Percentiles rank a stretch among this genome's conserved stretches.
These are phyloP conservation scores for Scophthalmus maximus DNA, from an alignment of 2,113 vertebrate genomes.

Conservation along the genomic window DNA sequence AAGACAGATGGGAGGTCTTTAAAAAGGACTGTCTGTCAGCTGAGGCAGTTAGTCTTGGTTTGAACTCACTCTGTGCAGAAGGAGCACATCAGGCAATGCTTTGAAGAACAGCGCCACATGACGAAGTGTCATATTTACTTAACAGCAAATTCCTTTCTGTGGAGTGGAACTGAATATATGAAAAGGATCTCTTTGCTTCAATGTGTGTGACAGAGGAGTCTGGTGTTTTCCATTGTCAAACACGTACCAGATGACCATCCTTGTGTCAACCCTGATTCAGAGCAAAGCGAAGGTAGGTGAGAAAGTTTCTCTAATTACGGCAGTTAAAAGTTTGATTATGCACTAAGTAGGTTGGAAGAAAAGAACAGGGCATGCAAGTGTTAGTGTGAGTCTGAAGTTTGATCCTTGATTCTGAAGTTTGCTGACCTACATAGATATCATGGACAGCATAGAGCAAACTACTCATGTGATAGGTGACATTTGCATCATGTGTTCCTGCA, in stretches of 20 bases:
- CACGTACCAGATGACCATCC: constrained; percentile 84
- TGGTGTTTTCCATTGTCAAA: constrained; percentile 79
- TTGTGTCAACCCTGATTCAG: constrained; percentile 77
- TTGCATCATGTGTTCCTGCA: constrained; percentile 64
- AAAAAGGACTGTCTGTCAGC: constrained; percentile 64
- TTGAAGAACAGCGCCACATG: constrained; percentile 60
- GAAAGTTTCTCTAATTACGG: constrained; percentile 28
- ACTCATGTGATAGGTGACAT: constrained; percentile 69
- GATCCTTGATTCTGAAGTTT: constrained; percentile 7
- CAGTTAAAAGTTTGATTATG: neutral
- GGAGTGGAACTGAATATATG: constrained; percentile 65
- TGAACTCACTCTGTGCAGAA: constrained; percentile 65
- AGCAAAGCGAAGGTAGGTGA: constrained; percentile 82
- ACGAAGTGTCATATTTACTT: constrained; percentile 64
- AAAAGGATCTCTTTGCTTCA: constrained; percentile 77
- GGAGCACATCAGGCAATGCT: constrained; percentile 61
- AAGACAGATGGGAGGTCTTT: constrained; percentile 77
- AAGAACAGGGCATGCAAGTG: neutral
- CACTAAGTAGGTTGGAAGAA: too few species aligned
- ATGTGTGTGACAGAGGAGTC: constrained; percentile 82
- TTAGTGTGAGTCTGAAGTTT: neutral
- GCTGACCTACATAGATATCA: constrained; percentile 46
- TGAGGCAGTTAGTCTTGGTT: constrained; percentile 63
- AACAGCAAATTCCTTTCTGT: constrained; percentile 55
- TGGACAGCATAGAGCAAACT: constrained; percentile 18